These are phyloP conservation scores for Melanotaenia pygmaea DNA, from an alignment of 2,797 vertebrate species.

Conservation along the genomic window DNA sequence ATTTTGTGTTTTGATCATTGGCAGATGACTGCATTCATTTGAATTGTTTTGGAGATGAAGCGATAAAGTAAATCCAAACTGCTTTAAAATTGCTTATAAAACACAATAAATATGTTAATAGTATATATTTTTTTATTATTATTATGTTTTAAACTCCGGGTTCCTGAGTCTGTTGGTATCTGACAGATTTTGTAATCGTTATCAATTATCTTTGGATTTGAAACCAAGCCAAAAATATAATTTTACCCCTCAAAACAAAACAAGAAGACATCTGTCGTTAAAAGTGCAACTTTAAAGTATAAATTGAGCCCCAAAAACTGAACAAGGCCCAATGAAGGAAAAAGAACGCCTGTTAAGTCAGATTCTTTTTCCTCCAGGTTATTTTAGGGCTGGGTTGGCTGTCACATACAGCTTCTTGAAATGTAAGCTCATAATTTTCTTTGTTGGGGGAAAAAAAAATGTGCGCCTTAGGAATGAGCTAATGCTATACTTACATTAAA, in stretches of 20 bases:
- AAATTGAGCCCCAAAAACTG: conserved; percentile 14
- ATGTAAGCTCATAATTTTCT: conserved; percentile 77
- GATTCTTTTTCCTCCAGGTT: conserved; percentile 42
- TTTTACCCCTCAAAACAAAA: conserved; percentile 5
- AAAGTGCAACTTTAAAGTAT: conserved; percentile 37
- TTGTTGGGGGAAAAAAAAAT: conserved; percentile 64
- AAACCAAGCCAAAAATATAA: conserved; percentile 34
- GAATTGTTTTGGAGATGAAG: too few species aligned
- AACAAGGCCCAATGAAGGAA: conserved; percentile 27
- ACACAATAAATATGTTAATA: neutral
- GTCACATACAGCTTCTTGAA: conserved; percentile 64
- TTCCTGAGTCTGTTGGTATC: too few species aligned
- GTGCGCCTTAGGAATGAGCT: conserved; percentile 73
- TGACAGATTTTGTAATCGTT: neutral
- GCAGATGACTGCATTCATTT: neutral
- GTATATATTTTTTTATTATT: neutral
- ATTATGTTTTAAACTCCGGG: too few species aligned
- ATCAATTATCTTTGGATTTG: conserved; percentile 21
- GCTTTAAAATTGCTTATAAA: neutral
- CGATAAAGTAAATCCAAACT: neutral
- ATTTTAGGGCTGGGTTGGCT: conserved; percentile 56
- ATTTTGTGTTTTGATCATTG: neutral
- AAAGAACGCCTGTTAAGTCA: conserved; percentile 40
- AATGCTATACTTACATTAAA: conserved; percentile 81
- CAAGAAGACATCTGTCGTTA: conserved; percentile 23